Evolutionary conservation across 2,888 invertebrate genomes (phyloP).

Genomic region (Drosophila quinaria): DNA sequence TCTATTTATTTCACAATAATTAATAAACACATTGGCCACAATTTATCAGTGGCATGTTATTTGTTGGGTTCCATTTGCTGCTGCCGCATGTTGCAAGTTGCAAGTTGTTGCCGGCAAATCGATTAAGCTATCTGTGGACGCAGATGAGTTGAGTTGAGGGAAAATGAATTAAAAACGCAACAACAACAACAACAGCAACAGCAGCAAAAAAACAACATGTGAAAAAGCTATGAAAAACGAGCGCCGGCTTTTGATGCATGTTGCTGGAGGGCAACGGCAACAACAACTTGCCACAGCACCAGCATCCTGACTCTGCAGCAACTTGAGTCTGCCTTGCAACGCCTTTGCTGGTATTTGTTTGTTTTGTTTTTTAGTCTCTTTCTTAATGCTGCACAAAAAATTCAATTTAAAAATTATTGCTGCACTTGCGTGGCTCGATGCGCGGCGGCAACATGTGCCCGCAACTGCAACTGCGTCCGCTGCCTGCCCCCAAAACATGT

Average conservation of each 20-base stretch:
- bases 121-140: conserved; percentile 81
- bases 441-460: conserved; percentile 71
- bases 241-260: conserved; percentile 77
- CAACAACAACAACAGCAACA: conserved; percentile 5
- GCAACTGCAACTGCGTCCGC: conserved; percentile 9
- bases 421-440: conserved; percentile 69
- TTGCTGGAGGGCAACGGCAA: conserved; percentile 62
- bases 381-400: conserved; percentile 57
- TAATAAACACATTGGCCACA: conserved; percentile 79
- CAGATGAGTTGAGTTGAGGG: conserved; percentile 44
- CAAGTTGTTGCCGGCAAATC: conserved; percentile 75
- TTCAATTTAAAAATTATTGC: conserved; percentile 83
- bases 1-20: conserved; percentile 75
- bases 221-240: conserved; percentile 75
- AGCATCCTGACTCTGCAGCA: conserved; percentile 27
- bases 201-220: conserved; percentile 55
- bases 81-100: conserved; percentile 26
- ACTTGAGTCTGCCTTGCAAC: conserved; percentile 10
- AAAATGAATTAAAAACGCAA: conserved; percentile 71
- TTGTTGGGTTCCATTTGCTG: conserved; percentile 28
- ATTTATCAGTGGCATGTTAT: conserved; percentile 77
- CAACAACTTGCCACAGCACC: conserved; percentile 23
- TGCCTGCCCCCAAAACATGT: conserved; percentile 68
- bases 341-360: conserved; percentile 65
- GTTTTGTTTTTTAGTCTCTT: conserved; percentile 23